Base-by-base conservation (phyloP, 2,797 vertebrate species). In the Toxotes lorentzi region DNA sequence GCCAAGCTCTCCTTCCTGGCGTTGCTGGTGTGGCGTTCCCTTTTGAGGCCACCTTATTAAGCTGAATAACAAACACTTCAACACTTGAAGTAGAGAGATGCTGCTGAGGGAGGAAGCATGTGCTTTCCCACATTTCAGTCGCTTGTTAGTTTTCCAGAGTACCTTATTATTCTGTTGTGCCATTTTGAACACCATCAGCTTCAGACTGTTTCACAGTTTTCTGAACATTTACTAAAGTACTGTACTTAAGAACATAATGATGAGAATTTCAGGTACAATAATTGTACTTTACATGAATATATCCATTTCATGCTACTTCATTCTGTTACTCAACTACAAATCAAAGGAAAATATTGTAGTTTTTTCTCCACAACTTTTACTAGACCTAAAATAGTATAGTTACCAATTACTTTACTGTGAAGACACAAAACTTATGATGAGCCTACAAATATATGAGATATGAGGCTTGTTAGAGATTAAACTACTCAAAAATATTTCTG, bases 51-150 rank as follows among this genome's bases (percentile, higher is more conserved):
- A 79, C 79, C 81, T 90, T 85, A 86, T 91, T 87, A 87, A 84
- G 82, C 76, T 88, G 78, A 90, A 88, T 91, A 85, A 85, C 89
- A 89, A 91, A 90, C 87, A 88, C 89, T 92, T 89, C 70, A 91
- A 56, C 40, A 45, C 82, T 68, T 89, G 63, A 88, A 88, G 84
- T 84, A 85, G 47, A 84, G 79, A 83, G 82, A 73, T 73, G 69
- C 75, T 84, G 74, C 76, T 45, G 66, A 57, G 73, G 70, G 71
- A 78, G 73, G 60, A 77, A 74, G 70, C 5, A 9, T 58, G 63
- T 41, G 81, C 76, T 86, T 86, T 62, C 79, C 67, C 61, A 84
- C 83, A 87, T 85, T 86, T 85, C 76, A 81, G 53, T 73, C 23
- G 84, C 86, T 80, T 86, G 79, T 89, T 90, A 87, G 79, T 84